Evolutionary conservation across 1,140 invertebrate species (phyloP), one percentile per base, ranked within the genome.

Genomic region (Neomicropteryx cornuta): DNA sequence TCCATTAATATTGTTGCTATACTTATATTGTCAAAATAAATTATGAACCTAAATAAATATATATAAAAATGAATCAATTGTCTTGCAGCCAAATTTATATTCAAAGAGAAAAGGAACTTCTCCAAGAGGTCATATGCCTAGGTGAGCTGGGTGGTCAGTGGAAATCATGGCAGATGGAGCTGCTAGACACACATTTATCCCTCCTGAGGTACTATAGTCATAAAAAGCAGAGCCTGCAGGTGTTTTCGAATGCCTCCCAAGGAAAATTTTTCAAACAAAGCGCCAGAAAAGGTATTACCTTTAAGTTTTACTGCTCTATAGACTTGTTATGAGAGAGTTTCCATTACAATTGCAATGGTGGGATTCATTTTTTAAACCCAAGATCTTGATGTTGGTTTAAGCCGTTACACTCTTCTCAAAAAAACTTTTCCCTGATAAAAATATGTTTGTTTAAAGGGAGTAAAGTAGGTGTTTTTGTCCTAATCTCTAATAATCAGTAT

Each of bases 71-170:
- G n/a, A n/a, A n/a, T n/a, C n/a, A 39, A 36, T 47, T 14, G 46
- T 48, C 45, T 62, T 70, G 18, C 51, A 91, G 87, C 35, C 81
- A 79, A 36, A 73, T 95, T 33, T 95, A 85, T 79, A 92, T 97
- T 44, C 77, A 87, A 51, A 84, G 93, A 49, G 92, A 96, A 56
- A 91, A 90, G 55, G 83, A 88, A 56, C 68, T 89, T 38, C 67
- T 95, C 16, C 85, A 91, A 62, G 84, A 92, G 60, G 75, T 95
- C 5, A 77, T 90, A 13, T 87, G 87, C 2, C 79, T 95, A 57
- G 89, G 89, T 0, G 85, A 92, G 60, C 62, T 92, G 20, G 70
- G 77, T 30, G 82, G 83, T 42, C 83, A 85, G 4, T 93, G 86
- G 86, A 82, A 87, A 36, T 76, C 73, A 6, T 72, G 80, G 20